These are phyloP conservation scores for Trogon melanurus DNA, from an alignment of 2,113 vertebrate species.

Conservation along the genomic window DNA sequence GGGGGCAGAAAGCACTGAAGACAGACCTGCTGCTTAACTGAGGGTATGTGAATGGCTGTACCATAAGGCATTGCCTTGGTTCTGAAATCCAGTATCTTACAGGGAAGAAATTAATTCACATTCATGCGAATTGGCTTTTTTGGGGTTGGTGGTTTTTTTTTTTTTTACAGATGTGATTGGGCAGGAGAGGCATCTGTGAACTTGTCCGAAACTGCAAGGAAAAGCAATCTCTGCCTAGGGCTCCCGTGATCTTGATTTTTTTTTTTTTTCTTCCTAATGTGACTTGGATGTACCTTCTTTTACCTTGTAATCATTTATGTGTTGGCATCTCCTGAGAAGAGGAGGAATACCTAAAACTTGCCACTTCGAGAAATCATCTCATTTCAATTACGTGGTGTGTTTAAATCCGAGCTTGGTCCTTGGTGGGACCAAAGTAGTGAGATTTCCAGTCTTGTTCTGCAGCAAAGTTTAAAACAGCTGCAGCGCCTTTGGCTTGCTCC, in stretches of 20 bases:
- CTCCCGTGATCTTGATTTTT: neutral
- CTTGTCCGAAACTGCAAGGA: neutral
- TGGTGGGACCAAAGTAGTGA: rapidly evolving
- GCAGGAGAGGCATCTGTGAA: neutral
- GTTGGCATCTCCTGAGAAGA: neutral
- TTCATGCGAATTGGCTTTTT: neutral
- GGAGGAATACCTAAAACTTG: neutral
- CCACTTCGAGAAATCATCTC: neutral
- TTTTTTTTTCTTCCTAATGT: neutral
- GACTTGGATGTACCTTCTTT: neutral
- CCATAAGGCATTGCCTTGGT: neutral
- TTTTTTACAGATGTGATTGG: neutral
- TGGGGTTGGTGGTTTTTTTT: neutral
- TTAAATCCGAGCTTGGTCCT: neutral
- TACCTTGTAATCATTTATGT: neutral
- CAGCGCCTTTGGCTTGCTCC: neutral
- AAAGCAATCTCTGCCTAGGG: neutral
- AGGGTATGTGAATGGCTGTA: neutral
- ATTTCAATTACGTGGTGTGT: neutral
- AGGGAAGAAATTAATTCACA: neutral
- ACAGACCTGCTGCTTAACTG: neutral
- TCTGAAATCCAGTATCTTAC: neutral
- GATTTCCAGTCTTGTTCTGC: neutral
- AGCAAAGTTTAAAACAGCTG: neutral
- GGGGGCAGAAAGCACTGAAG: neutral